A percentile compares a stretch with the other conserved stretches of the same genome.
These are phyloP conservation scores for Drosophila anceps DNA, from an alignment of 2,888 invertebrate genomes.

Conservation along the genomic window DNA sequence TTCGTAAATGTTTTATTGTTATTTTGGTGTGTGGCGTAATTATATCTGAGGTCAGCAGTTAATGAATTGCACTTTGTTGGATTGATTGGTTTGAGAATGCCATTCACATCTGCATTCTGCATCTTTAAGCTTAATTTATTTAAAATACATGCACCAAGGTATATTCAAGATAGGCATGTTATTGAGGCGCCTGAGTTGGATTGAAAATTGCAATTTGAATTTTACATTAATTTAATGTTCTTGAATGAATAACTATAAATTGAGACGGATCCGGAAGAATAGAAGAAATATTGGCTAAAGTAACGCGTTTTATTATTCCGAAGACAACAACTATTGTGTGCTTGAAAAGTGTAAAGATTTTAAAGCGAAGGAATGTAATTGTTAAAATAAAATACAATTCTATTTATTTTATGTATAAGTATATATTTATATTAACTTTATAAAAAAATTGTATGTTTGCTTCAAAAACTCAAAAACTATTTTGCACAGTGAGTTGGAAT, in stretches of 20 bases:
- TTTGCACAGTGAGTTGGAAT: too few species aligned
- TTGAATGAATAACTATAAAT: neutral
- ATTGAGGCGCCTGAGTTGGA: neutral
- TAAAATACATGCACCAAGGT: neutral
- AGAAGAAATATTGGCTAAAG: neutral
- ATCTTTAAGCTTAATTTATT: neutral
- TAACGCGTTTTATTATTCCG: neutral
- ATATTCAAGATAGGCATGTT: neutral
- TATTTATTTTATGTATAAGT: too few species aligned
- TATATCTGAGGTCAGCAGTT: conserved; percentile 52
- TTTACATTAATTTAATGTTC: neutral
- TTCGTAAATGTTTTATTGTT: conserved; percentile 57
- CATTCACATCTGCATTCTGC: neutral
- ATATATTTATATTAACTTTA: too few species aligned
- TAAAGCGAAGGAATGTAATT: too few species aligned
- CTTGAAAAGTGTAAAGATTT: too few species aligned
- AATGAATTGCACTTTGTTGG: conserved; percentile 62
- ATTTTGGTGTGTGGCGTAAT: conserved; percentile 27
- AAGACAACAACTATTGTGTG: too few species aligned
- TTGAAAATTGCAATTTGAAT: neutral
- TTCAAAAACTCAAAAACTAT: too few species aligned
- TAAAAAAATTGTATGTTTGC: too few species aligned
- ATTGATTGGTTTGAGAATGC: conserved; percentile 17
- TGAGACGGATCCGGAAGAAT: too few species aligned
- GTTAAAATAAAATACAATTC: too few species aligned